These are phyloP conservation scores for Oreochromis tanganicae DNA, from an alignment of 2,113 vertebrate species.

Conservation along the genomic window DNA sequence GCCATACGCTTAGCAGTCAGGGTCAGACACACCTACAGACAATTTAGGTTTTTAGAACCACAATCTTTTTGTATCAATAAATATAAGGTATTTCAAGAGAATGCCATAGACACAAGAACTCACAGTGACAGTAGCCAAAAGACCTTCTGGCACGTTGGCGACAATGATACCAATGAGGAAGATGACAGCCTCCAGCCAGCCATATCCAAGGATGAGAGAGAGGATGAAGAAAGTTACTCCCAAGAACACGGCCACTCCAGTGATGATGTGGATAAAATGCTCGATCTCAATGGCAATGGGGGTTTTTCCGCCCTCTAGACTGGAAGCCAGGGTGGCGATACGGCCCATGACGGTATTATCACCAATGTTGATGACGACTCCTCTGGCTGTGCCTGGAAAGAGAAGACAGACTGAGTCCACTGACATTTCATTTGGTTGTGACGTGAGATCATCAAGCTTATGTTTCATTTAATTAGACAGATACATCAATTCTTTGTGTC, in stretches of 20 bases:
- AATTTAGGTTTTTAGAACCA: background rate
- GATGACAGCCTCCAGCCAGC: slow-evolving; percentile 74
- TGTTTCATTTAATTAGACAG: background rate
- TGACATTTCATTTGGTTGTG: background rate
- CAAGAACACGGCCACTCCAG: slow-evolving; percentile 90
- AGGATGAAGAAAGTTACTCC: slow-evolving; percentile 89
- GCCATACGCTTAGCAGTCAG: background rate
- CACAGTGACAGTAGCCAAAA: too few relatives aligned
- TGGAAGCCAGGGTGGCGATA: slow-evolving; percentile 86
- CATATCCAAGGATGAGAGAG: slow-evolving; percentile 90
- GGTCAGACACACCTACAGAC: background rate
- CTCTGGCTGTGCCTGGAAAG: slow-evolving; percentile 79
- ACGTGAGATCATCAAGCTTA: background rate
- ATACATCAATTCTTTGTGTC: background rate
- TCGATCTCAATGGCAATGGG: slow-evolving; percentile 90
- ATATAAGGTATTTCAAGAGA: too few relatives aligned
- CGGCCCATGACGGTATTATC: slow-evolving; percentile 91
- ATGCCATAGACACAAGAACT: too few relatives aligned
- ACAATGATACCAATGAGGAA: slow-evolving; percentile 89
- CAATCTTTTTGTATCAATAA: too few relatives aligned
- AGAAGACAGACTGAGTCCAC: background rate
- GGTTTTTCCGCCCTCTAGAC: slow-evolving; percentile 82
- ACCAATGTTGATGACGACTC: slow-evolving; percentile 86
- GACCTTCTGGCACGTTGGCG: slow-evolving; percentile 74
- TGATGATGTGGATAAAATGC: slow-evolving; percentile 94